A percentile compares a stretch with the other conserved stretches of the same genome.
These are phyloP conservation scores for Cryptocheilus praepositus DNA, from an alignment of 2,888 invertebrate genomes.

Conservation along the genomic window DNA sequence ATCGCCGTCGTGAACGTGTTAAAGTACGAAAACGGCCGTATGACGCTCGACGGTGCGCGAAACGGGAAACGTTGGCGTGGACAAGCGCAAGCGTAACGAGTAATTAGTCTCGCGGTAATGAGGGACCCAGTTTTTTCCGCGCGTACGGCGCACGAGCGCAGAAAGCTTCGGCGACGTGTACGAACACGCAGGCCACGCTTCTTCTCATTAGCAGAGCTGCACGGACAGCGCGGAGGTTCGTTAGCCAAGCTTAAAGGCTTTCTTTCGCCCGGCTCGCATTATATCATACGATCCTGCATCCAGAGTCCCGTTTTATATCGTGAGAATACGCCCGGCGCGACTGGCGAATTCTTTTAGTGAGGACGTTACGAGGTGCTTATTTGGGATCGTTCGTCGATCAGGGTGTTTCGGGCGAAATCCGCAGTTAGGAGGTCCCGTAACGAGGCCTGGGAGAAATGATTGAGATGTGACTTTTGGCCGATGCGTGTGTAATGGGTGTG, in stretches of 20 bases:
- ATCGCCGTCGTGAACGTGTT: too few relatives aligned
- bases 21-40: too few relatives aligned
- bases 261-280: constrained; percentile 20
- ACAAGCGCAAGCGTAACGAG: constrained; percentile 43
- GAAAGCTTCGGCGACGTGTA: too few relatives aligned
- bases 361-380: too few relatives aligned
- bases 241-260: constrained; percentile 37
- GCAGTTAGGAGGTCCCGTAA: too few relatives aligned
- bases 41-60: constrained; percentile 10
- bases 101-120: constrained; percentile 51
- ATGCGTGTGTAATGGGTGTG: too few relatives aligned
- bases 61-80: constrained; percentile 14
- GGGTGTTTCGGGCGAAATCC: too few relatives aligned
- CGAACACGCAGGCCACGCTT: constrained; percentile 24
- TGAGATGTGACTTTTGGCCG: too few relatives aligned
- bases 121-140: constrained; percentile 40
- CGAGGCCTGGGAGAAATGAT: too few relatives aligned
- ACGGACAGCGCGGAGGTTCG: constrained; percentile 26
- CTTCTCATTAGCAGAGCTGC: constrained; percentile 41
- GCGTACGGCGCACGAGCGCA: neutral
- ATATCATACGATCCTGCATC: constrained; percentile 15
- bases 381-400: too few relatives aligned
- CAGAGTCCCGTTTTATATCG: constrained; percentile 26
- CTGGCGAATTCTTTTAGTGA: too few relatives aligned
- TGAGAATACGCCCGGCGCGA: constrained; percentile 28